phyloP scores from a whole-genome alignment of 1,140 invertebrate genomes.

The Campoletis sonorensis region DNA sequence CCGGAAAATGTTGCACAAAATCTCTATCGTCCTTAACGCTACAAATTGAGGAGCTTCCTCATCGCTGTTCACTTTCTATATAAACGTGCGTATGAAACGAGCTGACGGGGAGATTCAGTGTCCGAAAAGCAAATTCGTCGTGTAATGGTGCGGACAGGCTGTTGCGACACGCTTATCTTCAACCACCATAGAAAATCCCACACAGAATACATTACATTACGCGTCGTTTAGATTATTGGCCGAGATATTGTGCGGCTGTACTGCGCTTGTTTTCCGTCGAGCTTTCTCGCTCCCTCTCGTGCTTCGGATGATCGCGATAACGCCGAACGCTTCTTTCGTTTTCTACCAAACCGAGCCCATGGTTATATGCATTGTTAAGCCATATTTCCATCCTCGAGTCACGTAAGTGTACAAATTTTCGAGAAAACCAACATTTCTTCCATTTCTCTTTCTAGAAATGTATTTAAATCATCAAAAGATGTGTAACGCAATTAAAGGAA shows the following conservation, averaged over 20 bases:
- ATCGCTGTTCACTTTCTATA: neutral
- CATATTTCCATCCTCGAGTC: neutral
- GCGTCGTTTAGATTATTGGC: constrained; percentile 71
- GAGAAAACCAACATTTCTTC: neutral
- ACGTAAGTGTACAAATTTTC: neutral
- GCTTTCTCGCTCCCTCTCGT: constrained; percentile 1
- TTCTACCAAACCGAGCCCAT: neutral
- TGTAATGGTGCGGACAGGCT: constrained; percentile 66
- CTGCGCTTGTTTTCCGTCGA: constrained; percentile 11
- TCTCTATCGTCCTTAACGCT: neutral
- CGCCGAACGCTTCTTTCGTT: constrained; percentile 10
- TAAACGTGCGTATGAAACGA: neutral
- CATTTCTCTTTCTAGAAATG: neutral
- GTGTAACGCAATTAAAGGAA: neutral
- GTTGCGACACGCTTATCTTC: constrained; percentile 64
- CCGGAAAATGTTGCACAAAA: neutral
- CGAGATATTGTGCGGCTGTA: constrained; percentile 60
- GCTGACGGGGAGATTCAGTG: constrained; percentile 14
- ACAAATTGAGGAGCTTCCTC: neutral
- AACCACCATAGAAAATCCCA: constrained; percentile 59
- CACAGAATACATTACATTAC: constrained; percentile 67
- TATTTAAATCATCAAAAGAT: neutral
- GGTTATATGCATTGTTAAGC: neutral
- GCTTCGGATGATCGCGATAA: constrained; percentile 50
- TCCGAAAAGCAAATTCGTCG: constrained; percentile 60